Conservation (phyloP, 92 coral and sea anemone genomes). For the Palythoa grandis region DNA sequence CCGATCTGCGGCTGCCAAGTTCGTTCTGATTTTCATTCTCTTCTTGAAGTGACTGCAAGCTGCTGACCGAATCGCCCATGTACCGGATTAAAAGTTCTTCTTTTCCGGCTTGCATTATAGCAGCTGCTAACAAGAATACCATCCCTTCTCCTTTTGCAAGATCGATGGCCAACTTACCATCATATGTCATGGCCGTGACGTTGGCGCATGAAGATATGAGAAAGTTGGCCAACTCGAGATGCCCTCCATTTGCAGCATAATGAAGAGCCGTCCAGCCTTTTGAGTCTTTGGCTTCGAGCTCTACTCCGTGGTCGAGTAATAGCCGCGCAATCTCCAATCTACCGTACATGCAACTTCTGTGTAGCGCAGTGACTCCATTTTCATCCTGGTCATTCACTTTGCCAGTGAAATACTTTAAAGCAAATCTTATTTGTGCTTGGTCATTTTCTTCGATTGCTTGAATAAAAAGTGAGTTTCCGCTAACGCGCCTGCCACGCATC, state of each 20-base stretch:
- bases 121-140: conserved; percentile 83
- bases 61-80: conserved; percentile 71
- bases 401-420: conserved; percentile 64
- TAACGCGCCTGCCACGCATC: conserved; percentile 41
- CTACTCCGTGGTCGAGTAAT: conserved; percentile 82
- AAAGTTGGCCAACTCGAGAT: conserved; percentile 69
- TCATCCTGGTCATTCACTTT: conserved; percentile 81
- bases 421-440: conserved; percentile 77
- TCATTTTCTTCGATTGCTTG: conserved; percentile 85
- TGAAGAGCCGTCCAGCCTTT: conserved; percentile 89
- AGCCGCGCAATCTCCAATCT: conserved; percentile 71
- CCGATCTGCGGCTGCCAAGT: conserved; percentile 44
- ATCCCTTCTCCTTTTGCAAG: conserved; percentile 88
- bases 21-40: conserved; percentile 43
- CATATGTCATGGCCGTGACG: conserved; percentile 67
- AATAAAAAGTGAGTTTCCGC: conserved; percentile 58
- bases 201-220: conserved; percentile 76
- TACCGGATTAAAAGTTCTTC: conserved; percentile 74
- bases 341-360: conserved; percentile 80
- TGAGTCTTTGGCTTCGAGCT: conserved; percentile 73
- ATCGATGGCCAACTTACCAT: conserved; percentile 84
- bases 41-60: conserved; percentile 68
- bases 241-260: conserved; percentile 78
- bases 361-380: conserved; percentile 79
- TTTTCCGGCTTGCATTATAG: conserved; percentile 79